phyloP scores from a whole-genome alignment of 1,140 invertebrate genomes.

The Drosophila prosaltans region DNA sequence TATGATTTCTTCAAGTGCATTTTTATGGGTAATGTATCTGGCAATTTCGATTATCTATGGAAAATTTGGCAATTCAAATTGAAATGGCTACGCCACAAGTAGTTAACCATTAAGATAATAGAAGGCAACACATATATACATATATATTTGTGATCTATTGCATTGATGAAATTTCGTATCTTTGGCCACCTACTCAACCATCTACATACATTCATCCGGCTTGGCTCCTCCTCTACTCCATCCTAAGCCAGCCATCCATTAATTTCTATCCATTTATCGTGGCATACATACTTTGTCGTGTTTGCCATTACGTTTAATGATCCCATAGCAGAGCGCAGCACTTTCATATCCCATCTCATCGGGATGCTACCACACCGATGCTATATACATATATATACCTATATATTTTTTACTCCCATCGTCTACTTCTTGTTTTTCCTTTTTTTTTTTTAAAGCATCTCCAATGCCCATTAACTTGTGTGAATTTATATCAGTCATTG shows the following conservation, averaged over 20 bases:
- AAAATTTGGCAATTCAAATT: slow-evolving; percentile 12
- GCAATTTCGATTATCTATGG: slow-evolving; percentile 4
- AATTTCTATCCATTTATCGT: slow-evolving; percentile 46
- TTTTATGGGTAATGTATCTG: not conserved
- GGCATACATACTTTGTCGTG: slow-evolving; percentile 57
- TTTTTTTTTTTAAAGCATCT: slow-evolving; percentile 67
- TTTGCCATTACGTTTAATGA: slow-evolving; percentile 60
- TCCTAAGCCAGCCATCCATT: slow-evolving; percentile 10
- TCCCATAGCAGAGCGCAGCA: slow-evolving; percentile 32
- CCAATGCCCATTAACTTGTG: slow-evolving; percentile 75
- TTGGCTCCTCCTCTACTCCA: not conserved
- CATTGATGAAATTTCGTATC: slow-evolving; percentile 47
- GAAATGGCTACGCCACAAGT: not conserved
- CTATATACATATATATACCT: not conserved
- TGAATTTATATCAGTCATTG: slow-evolving; percentile 79
- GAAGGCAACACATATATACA: slow-evolving; percentile 6
- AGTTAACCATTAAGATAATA: slow-evolving; percentile 15
- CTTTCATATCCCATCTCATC: slow-evolving; percentile 43
- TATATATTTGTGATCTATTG: slow-evolving; percentile 50
- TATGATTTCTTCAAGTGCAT: not conserved
- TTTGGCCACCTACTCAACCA: slow-evolving; percentile 6
- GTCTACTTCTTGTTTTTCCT: not conserved
- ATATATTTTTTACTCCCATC: slow-evolving; percentile 5
- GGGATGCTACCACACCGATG: slow-evolving; percentile 35
- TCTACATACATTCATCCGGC: too few relatives aligned